Evolutionary conservation across 2,888 invertebrate species (phyloP), one percentile per base, ranked within the genome.

Genomic region (Quadriops clusia): DNA sequence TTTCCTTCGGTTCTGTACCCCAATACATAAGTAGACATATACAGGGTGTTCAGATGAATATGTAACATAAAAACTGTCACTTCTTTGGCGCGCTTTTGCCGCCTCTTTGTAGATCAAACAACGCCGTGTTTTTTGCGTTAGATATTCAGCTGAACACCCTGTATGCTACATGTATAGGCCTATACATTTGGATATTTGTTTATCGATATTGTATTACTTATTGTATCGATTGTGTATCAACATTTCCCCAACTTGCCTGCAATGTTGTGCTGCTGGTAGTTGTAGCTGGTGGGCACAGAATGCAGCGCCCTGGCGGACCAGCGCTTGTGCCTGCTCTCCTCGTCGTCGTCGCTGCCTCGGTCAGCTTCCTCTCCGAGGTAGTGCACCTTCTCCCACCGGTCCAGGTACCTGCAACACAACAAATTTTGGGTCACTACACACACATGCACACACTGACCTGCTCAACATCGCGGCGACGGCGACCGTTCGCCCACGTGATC

Each of bases 321-420:
- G 39, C 77, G 69, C 41, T 76, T 70, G 48, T 77, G 78, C 10
- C 87, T 71, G 28, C 75, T 70, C 34, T 77, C 69, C 48, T 85
- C 73, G 39, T 84, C 82, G 45, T 87, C 85, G 36, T 84, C 85
- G 45, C 76, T 74, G 23, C 69, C 67, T 23, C 76, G 70, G 49
- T 89, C 86, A 5, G 79, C 82, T 55, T 93, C 93, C 52, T 93
- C 82, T 3, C 91, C 91, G 14, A 89, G 74, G 48, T 82, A 91
- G 30, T 77, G 83, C 7, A 89, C 77, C 53, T 86, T 77, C 61
- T 95, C 94, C 67, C 89, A 95, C 52, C 87, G 78, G 53, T 78
- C 81, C 58, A 87, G 64, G 60, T 74, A 72, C 50, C 73, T 73
- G 58, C 15, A 58, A 57, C 29, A 36, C 28, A 28, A 10, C 33